Evolutionary conservation across 2,888 invertebrate genomes (phyloP).

Genomic region (Cybosia mesomella): DNA sequence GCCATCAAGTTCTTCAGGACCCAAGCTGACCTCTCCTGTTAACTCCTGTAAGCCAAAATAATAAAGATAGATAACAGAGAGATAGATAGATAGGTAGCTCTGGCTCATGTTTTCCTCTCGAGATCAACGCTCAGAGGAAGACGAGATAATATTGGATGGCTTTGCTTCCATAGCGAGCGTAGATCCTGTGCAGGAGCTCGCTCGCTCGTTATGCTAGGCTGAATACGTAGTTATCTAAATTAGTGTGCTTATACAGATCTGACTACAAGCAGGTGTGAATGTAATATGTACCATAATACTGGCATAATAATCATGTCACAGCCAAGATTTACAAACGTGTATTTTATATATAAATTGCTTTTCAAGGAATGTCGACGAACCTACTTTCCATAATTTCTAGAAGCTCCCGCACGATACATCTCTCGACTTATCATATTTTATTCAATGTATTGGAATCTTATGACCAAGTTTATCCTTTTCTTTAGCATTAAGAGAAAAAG

Average conservation of each 20-base stretch:
- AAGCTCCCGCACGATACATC: conserved; percentile 23
- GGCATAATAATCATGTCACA: background rate
- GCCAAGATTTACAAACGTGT: background rate
- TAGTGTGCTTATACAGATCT: background rate
- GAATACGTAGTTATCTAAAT: too few species aligned
- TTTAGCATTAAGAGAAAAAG: conserved; percentile 16
- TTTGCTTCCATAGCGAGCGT: too few species aligned
- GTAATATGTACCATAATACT: background rate
- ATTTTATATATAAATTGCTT: conserved; percentile 58
- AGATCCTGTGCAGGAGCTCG: too few species aligned
- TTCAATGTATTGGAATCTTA: conserved; percentile 18
- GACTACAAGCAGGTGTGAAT: background rate
- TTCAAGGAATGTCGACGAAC: conserved; percentile 63
- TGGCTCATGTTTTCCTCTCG: too few species aligned
- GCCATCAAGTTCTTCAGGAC: too few species aligned
- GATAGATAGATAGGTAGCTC: too few species aligned
- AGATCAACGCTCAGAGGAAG: too few species aligned
- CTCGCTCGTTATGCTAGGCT: too few species aligned
- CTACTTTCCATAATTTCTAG: conserved; percentile 61
- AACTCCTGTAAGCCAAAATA: too few species aligned
- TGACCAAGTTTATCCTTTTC: conserved; percentile 16
- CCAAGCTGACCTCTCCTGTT: too few species aligned
- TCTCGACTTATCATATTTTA: conserved; percentile 26
- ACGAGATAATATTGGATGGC: too few species aligned
- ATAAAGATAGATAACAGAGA: too few species aligned